Base-by-base conservation (phyloP, 1,140 invertebrate genomes). In the Lordiphosa stackelbergi region DNA sequence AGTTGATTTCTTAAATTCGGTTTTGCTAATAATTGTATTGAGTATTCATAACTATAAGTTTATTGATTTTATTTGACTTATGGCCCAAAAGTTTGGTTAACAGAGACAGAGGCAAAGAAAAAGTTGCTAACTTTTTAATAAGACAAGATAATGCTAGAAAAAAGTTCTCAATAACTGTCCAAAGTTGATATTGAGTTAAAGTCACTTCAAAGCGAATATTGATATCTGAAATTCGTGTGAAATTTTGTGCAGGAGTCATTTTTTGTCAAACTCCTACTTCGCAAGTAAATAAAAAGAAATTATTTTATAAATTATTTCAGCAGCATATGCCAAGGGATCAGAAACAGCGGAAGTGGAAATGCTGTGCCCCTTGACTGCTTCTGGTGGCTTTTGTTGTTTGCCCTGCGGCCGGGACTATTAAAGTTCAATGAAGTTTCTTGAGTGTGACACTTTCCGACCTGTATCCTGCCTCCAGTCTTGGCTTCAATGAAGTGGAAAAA, bases 391-490 rank as follows among this genome's bases (percentile, higher is more conserved):
- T 56, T 77, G 68, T 77, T 74, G 74, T 74, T 75, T 58, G 41
- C 55, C 75, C 66, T 19, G 36, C 53, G 71, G 75, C 53, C 45
- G 66, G 28, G 28, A 38, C 68, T 71, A 77, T 84, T 84, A 78
- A 83, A 77, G 77, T 83, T 83, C 78, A 83, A 83, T 77, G 69
- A 83, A 83, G 78, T 84, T 83, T 60, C 54, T 56, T 38, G 47
- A 58, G 68, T 59, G 68, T 59, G 77, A 75, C 71, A 81, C 73
- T 77, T 83, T 58, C 47, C 40, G 46, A 51, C 43, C 53, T 43
- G 35, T 36, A 41, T 46, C 45, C 13, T 36, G 24, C 53, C 53
- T 46, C 11, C 28, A 9, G n/a, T 28, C 13, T 43, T 7, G 53
- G 66, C 53, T 53, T 53, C 75, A 83, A 81, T 81, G 77, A 81